Evolutionary conservation across 1,140 invertebrate genomes (phyloP), one percentile per base, ranked within the genome.

Genomic region (Penaeus vannamei): DNA sequence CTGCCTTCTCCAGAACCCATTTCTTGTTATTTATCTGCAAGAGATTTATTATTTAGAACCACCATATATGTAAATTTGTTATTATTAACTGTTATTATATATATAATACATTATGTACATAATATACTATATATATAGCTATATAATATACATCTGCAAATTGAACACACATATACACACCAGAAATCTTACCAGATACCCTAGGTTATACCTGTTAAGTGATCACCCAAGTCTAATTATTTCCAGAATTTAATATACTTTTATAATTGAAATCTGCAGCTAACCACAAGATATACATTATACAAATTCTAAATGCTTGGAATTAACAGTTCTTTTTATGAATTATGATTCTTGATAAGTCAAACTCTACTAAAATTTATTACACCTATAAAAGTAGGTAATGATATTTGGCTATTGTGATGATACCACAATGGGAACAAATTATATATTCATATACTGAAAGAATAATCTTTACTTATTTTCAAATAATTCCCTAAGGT

Each of bases 1-100:
- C 23, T 84, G 20, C 87, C 87, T 20, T 84, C 81, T 36, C 87
- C 87, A 23, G 42, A 61, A 77, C 62, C 82, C 82, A 89, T 89
- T 20, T 77, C 84, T 53, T 53, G 1, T 53, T 53, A 17, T 32
- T 29, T 76, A 76, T 36, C 72, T 76, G 72, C 5, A 76, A 29
- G 42, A 32, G 42, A 76, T 76, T 32, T 17, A 72, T 72, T 7
- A 72, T 26, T n/a, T 19, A 29, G 53, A 17, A 10, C 17, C 17
- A 53, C 1, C 17, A 53, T 10, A 53, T 53, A 53, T 0, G 14
- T 53, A 1, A 14, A 53, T 53, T 53, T 53, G 2, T 8, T 53
- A 42, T 42, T 1, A 7, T 53, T 53, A 53, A 53, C 14, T 53
- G 17, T 53, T 14, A 14, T 53, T 53, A 53, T 53, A 53, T 53